phyloP scores from a whole-genome alignment of 2,888 invertebrate species.

The Zele albiditarsus region DNA sequence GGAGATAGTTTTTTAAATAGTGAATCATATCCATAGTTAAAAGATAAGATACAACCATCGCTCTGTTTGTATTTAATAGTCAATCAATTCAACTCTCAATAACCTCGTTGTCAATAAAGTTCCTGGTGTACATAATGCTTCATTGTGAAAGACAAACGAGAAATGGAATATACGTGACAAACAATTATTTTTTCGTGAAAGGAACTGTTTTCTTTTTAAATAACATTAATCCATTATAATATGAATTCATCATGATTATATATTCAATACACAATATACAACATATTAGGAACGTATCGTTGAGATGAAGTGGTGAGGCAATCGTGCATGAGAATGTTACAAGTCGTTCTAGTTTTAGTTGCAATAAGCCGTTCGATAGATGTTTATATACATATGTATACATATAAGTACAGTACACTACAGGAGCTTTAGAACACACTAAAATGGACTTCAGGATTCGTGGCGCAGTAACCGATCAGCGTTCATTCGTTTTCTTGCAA shows the following conservation, averaged over 20 bases:
- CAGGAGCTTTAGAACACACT: constrained; percentile 42
- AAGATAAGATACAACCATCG: neutral
- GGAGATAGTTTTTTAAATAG: neutral
- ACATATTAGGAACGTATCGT: too few relatives aligned
- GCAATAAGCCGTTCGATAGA: neutral
- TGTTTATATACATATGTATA: neutral
- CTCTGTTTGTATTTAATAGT: neutral
- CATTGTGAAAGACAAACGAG: neutral
- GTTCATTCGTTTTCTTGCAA: constrained; percentile 35
- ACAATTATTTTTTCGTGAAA: too few relatives aligned
- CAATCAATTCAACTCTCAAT: neutral
- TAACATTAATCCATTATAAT: too few relatives aligned
- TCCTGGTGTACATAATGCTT: neutral
- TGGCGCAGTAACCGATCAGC: constrained; percentile 47
- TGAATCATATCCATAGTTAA: neutral
- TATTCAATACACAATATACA: too few relatives aligned
- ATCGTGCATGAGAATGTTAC: too few relatives aligned
- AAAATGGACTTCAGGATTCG: constrained; percentile 47
- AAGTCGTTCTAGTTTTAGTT: neutral
- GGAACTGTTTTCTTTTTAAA: too few relatives aligned
- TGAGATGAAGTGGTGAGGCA: too few relatives aligned
- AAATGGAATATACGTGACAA: neutral
- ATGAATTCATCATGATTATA: too few relatives aligned
- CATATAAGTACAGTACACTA: neutral
- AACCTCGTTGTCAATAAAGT: neutral